Conservation (phyloP, 2,797 vertebrate species). For the Adrianichthys oophorus region DNA sequence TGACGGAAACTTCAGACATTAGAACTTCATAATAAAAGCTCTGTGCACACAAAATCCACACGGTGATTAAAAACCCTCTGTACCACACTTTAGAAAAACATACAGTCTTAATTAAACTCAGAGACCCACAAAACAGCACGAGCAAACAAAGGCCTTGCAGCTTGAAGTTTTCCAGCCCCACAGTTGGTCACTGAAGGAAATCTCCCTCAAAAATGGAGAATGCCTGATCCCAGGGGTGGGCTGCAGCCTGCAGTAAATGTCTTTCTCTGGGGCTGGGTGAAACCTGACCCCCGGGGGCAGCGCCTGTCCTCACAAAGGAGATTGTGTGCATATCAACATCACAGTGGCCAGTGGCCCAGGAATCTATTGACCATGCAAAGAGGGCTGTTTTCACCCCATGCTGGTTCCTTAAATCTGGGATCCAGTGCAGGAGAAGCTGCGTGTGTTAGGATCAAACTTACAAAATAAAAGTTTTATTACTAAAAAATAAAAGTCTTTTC, state of each 20-base stretch:
- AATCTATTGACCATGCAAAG: constrained; percentile 71
- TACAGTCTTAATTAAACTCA: too few species aligned
- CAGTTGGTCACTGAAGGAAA: constrained; percentile 57
- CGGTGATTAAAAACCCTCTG: too few species aligned
- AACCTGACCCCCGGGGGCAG: constrained; percentile 83
- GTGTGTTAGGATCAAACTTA: too few species aligned
- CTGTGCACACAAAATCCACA: background rate
- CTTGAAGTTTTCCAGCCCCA: constrained; percentile 13
- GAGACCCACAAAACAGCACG: too few species aligned
- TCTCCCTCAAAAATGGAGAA: constrained; percentile 73
- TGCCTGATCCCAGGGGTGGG: constrained; percentile 72
- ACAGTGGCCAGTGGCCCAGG: constrained; percentile 72
- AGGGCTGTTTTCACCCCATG: constrained; percentile 58
- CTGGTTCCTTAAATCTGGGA: constrained; percentile 7
- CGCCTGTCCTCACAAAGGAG: constrained; percentile 82
- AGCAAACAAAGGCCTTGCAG: constrained; percentile 16
- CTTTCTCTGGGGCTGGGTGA: constrained; percentile 74
- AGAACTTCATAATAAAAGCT: background rate
- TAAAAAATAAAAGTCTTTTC: too few species aligned
- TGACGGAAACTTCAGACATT: constrained; percentile 38
- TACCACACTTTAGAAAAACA: too few species aligned
- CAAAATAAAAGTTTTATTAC: too few species aligned
- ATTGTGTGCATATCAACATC: constrained; percentile 82
- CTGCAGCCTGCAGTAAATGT: constrained; percentile 74
- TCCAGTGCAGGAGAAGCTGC: too few species aligned